Evolutionary conservation across 2,888 invertebrate species (phyloP), one percentile per base, ranked within the genome.

Genomic region (Nymphalis urticae): DNA sequence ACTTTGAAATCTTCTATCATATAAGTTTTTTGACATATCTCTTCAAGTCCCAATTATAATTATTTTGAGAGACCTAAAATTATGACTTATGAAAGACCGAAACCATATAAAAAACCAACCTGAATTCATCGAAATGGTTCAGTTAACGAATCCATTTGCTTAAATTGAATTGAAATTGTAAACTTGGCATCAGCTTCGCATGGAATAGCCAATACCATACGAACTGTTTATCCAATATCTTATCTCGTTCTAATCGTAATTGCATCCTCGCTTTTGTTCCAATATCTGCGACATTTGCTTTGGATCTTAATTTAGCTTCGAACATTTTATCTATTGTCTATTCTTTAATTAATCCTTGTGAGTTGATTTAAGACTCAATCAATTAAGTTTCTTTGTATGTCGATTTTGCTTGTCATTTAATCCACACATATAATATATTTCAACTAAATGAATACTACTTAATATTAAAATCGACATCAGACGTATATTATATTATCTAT

Each of bases 211-310:
- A 54, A 62, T 72, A 64, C 62, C 62, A 62, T 62, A 68, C 63
- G 62, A 62, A 62, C 62, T 59, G 65, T 68, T 62, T 64, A 62
- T 60, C 64, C 64, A 53, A 66, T 68, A 66, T 68, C 69, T 71
- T 75, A 73, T 75, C 72, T 70, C 62, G 64, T 71, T 68, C 54
- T 64, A 64, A 70, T 69, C 69, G 69, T 70, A 73, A 75, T 75
- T 72, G 71, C 69, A 66, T 66, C 27, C 61, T 51, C 50, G 59
- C 51, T 21, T 64, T 66, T 71, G 64, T 60, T 66, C 48, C 47
- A 58, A 62, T 58, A 42, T 27, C 17, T 48, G 47, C 48, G 61
- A 64, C 62, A 67, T 70, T 62, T 64, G 63, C 53, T 71, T 63
- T 66, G 16, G 64, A 50, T 59, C 47, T 63, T 54, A 36, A 36